These are phyloP conservation scores for Ceratoteleas bidentatus DNA, from an alignment of 1,140 invertebrate species.

Conservation along the genomic window DNA sequence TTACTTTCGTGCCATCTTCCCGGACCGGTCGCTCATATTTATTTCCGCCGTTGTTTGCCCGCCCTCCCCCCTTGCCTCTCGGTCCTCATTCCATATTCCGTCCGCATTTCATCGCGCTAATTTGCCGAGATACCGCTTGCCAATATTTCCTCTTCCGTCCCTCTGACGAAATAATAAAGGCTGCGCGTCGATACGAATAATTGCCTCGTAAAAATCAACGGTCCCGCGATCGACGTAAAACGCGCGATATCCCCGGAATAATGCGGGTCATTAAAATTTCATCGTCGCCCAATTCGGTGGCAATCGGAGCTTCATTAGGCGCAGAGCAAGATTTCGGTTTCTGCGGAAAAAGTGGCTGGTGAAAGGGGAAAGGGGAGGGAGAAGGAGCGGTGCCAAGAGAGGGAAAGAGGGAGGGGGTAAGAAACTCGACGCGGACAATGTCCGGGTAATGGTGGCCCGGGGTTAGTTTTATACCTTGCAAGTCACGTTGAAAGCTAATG, in stretches of 20 bases:
- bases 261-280: slow-evolving; percentile 55
- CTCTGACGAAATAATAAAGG: slow-evolving; percentile 70
- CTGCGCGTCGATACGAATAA: slow-evolving; percentile 60
- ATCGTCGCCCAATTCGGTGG: slow-evolving; percentile 8
- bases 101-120: slow-evolving; percentile 81
- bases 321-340: slow-evolving; percentile 9
- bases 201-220: slow-evolving; percentile 62
- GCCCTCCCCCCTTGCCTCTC: slow-evolving; percentile 19
- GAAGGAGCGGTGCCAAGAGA: slow-evolving; percentile 69
- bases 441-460: slow-evolving; percentile 78
- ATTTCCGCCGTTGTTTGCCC: slow-evolving; percentile 50
- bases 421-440: slow-evolving; percentile 66
- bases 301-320: slow-evolving; percentile 34
- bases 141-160: slow-evolving; percentile 80
- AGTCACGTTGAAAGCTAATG: slow-evolving; percentile 78
- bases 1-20: slow-evolving; percentile 78
- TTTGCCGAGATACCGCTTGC: slow-evolving; percentile 82
- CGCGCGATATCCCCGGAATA: slow-evolving; percentile 37
- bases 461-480: slow-evolving; percentile 77
- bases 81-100: slow-evolving; percentile 71
- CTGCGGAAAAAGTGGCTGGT: slow-evolving; percentile 23
- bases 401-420: slow-evolving; percentile 21
- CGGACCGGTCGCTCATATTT: slow-evolving; percentile 63
- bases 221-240: slow-evolving; percentile 38
- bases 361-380: slow-evolving; percentile 42